phyloP scores from a whole-genome alignment of 2,113 vertebrate genomes.

The Microtus pennsylvanicus region DNA sequence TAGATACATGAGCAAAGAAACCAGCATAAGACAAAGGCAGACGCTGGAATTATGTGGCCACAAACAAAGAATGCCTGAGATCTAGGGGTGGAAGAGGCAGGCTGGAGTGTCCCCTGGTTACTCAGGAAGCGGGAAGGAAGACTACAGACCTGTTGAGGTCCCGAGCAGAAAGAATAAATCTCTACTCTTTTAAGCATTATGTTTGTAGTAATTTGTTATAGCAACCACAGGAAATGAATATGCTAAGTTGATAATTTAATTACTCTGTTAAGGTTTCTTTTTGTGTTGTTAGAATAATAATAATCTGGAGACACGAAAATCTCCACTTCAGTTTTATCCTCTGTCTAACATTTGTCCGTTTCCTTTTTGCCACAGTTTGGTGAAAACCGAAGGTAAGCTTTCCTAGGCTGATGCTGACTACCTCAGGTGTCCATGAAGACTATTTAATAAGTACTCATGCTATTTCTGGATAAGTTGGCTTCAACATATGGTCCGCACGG shows the following conservation, averaged over 20 bases:
- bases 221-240: background rate
- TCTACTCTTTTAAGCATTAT: background rate
- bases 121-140: background rate
- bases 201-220: background rate
- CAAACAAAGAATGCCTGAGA: background rate
- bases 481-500: background rate
- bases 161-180: background rate
- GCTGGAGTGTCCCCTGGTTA: background rate
- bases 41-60: background rate
- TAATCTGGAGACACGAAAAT: background rate
- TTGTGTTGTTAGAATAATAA: background rate
- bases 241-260: background rate
- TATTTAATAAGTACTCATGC: background rate
- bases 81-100: background rate
- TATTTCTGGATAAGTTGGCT: background rate
- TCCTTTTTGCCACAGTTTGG: background rate
- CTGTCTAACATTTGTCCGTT: background rate
- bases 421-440: background rate
- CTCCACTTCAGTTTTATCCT: conserved; percentile 2
- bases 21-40: background rate
- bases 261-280: conserved; percentile 18
- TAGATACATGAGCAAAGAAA: background rate
- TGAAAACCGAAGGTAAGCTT: background rate
- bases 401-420: background rate
- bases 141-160: background rate